A percentile compares a stretch with the other conserved stretches of the same genome.
These are phyloP conservation scores for Cyprinodon tularosa DNA, from an alignment of 2,113 vertebrate genomes.

Conservation along the genomic window DNA sequence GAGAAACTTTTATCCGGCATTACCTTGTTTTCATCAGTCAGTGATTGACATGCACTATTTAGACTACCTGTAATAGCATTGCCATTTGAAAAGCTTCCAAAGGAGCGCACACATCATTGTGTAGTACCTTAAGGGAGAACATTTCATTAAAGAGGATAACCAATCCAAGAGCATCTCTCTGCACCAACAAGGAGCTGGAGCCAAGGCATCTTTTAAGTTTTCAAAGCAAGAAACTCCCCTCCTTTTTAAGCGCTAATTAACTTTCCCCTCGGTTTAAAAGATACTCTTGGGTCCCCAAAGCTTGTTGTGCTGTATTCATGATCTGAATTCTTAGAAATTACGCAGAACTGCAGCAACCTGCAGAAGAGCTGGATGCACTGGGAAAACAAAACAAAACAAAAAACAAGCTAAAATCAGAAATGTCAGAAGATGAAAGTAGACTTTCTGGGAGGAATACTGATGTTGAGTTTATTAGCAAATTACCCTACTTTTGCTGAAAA, in stretches of 20 bases:
- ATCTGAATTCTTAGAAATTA: constrained; percentile 29
- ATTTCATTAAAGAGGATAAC: constrained; percentile 16
- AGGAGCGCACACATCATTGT: neutral
- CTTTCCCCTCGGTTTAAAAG: constrained; percentile 17
- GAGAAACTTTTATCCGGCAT: constrained; percentile 3
- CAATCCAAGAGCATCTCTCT: neutral
- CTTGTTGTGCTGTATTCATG: constrained; percentile 33
- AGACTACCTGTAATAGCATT: constrained; percentile 21
- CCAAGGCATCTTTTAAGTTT: constrained; percentile 6
- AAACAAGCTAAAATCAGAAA: constrained; percentile 28
- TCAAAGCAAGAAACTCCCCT: neutral
- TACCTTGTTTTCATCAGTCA: constrained; percentile 5
- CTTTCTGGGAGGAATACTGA: constrained; percentile 59
- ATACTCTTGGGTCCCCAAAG: constrained; percentile 9
- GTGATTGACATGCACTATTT: constrained; percentile 12
- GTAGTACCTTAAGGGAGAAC: neutral
- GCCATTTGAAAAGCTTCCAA: constrained; percentile 30
- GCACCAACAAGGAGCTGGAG: constrained; percentile 2
- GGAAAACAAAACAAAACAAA: constrained; percentile 11
- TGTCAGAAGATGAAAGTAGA: constrained; percentile 55
- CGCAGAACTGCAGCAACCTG: constrained; percentile 10
- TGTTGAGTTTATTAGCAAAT: constrained; percentile 45
- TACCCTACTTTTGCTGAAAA: constrained; percentile 49
- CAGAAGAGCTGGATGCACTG: neutral
- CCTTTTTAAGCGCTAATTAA: constrained; percentile 15